Base-by-base conservation (phyloP, 2,888 invertebrate genomes). In the Pseudanteris insignis region DNA sequence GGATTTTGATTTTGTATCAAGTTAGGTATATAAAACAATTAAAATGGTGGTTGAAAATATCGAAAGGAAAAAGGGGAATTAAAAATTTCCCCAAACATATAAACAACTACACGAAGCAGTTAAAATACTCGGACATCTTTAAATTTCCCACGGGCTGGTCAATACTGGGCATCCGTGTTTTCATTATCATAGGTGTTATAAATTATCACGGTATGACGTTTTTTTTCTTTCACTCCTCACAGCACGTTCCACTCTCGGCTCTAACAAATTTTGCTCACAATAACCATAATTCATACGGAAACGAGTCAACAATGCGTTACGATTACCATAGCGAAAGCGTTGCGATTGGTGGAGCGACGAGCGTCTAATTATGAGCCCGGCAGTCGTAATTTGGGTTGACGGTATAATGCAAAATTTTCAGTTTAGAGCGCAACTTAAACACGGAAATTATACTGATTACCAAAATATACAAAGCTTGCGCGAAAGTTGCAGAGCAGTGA, bases 361-460 rank as follows among this genome's bases (percentile, higher is more conserved):
- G n/a, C n/a, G n/a, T n/a, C 38, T 55, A 47, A 55, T 47, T 47
- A 41, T 30, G 18, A 47, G 15, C 34, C 29, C 40, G 24, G 32
- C 21, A 11, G 6, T 29, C 30, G 13, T 47, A 41, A 47, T 41
- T 47, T 41, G 1, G n/a, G 26, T 26, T n/a, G 41, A 15, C 29
- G 14, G 30, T 36, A 47, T 46, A 46, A 46, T 24, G 46, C 33
- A 14, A 21, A 44, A 54, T 54, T 38, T 47, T 55, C 40, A 30
- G 30, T 48, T 47, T 47, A 24, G 33, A 32, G 10, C 8, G 47
- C 9, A 48, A 57, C 36, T 57, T 37, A 48, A 57, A 48, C 57
- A 50, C 12, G 46, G 41, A 41, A 46, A 46, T 59, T 46, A 51
- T 38, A 59, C 40, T 44, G 51, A 30, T 58, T 40, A 51, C 46